Evolutionary conservation across 37 sponge, comb jelly and placozoan genomes (phyloP).

Genomic region (Petrosia ficiformis): DNA sequence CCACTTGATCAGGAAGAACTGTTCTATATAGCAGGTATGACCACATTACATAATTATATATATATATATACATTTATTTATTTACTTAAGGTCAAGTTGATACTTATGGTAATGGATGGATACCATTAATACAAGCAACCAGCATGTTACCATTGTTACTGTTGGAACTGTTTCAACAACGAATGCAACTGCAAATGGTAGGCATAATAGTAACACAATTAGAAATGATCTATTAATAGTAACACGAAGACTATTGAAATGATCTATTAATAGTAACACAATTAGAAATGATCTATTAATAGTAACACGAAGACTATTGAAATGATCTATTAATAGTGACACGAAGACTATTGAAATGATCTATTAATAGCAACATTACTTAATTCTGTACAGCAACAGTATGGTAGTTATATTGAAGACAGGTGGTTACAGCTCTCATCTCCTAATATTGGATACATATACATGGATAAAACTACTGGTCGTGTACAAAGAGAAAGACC

Average conservation of each 20-base stretch:
- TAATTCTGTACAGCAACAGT: conserved; percentile 47
- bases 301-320: neutral
- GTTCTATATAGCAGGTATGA: conserved; percentile 15
- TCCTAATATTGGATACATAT: conserved; percentile 34
- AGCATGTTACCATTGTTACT: conserved; percentile 23
- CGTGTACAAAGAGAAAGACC: conserved; percentile 47
- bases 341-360: neutral
- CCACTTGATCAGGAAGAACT: conserved; percentile 54
- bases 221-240: neutral
- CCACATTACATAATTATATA: neutral
- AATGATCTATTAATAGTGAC: neutral
- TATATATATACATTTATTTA: neutral
- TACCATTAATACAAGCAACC: conserved; percentile 24
- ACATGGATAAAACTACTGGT: conserved; percentile 65
- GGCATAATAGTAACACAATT: neutral
- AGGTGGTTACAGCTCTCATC: conserved; percentile 58
- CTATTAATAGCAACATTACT: too few species aligned
- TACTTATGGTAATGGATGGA: conserved; percentile 14
- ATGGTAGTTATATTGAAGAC: conserved; percentile 51
- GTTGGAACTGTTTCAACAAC: conserved; percentile 31
- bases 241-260: neutral
- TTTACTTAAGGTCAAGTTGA: conserved; percentile 6
- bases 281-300: neutral
- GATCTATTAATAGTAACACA: too few species aligned
- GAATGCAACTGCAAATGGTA: conserved; percentile 43